Conservation (phyloP, 35 echinoderm and acorn worm genomes). For the Ophiothrix spiculata region DNA sequence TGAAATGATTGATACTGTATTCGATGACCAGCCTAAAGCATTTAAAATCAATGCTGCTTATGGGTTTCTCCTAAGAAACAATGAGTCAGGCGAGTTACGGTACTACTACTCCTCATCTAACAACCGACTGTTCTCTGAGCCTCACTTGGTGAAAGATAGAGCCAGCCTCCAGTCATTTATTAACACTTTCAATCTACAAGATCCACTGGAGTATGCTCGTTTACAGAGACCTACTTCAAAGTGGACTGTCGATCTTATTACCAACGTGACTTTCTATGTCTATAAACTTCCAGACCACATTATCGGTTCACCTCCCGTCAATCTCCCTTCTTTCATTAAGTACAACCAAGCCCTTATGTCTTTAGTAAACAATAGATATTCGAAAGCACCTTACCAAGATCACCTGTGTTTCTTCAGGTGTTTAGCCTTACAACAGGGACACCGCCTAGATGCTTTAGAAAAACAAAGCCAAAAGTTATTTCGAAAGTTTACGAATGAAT, state of each 20-base stretch:
- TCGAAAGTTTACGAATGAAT: not conserved
- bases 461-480: conserved; percentile 21
- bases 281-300: conserved; percentile 36
- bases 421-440: conserved; percentile 26
- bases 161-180: too few relatives aligned
- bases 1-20: too few relatives aligned
- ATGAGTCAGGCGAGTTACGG: too few relatives aligned
- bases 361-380: conserved; percentile 8
- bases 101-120: too few relatives aligned
- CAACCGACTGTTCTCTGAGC: too few relatives aligned
- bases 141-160: too few relatives aligned
- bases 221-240: conserved; percentile 23
- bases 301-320: not conserved
- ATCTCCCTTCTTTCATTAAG: conserved; percentile 24
- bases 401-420: conserved; percentile 53
- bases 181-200: not conserved
- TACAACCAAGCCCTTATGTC: conserved; percentile 28
- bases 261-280: conserved; percentile 22
- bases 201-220: conserved; percentile 12
- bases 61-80: too few relatives aligned
- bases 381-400: conserved; percentile 9
- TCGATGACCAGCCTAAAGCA: too few relatives aligned
- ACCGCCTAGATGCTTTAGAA: not conserved
- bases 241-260: conserved; percentile 26
- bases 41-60: too few relatives aligned